Evolutionary conservation across 2,113 vertebrate species (phyloP).

Genomic region (Nerophis ophidion): DNA sequence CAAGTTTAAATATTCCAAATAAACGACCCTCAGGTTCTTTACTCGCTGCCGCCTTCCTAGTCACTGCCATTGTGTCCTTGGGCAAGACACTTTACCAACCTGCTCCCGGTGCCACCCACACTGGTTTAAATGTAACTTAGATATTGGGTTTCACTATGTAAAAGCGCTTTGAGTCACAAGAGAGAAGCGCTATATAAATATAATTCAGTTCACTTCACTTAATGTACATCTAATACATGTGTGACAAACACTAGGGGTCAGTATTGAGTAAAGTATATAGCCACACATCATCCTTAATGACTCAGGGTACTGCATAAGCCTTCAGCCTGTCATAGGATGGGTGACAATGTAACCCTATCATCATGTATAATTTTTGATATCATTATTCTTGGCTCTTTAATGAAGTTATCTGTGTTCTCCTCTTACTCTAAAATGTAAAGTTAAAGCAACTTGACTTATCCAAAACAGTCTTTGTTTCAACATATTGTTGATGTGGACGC

Average conservation of each 20-base stretch:
- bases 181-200: no score
- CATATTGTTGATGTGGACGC: conserved; percentile 3
- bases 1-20: not conserved
- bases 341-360: conserved; percentile 13
- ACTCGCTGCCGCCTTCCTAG: no score
- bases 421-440: not conserved
- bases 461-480: conserved; percentile 7
- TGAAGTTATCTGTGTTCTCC: conserved; percentile 1
- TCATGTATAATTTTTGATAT: not conserved
- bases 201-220: no score
- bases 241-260: conserved; percentile 49
- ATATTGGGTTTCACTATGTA: no score
- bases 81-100: no score
- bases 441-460: not conserved
- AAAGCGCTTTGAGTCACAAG: no score
- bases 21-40: no score
- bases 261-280: conserved; percentile 36
- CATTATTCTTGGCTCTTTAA: conserved; percentile 2
- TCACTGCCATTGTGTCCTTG: no score
- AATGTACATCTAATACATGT: not conserved
- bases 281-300: not conserved
- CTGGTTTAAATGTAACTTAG: no score
- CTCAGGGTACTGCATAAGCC: conserved; percentile 1
- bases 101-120: no score
- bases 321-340: conserved; percentile 14